Evolutionary conservation across 2,797 vertebrate genomes (phyloP).

Genomic region (Orestias chungarensis): DNA sequence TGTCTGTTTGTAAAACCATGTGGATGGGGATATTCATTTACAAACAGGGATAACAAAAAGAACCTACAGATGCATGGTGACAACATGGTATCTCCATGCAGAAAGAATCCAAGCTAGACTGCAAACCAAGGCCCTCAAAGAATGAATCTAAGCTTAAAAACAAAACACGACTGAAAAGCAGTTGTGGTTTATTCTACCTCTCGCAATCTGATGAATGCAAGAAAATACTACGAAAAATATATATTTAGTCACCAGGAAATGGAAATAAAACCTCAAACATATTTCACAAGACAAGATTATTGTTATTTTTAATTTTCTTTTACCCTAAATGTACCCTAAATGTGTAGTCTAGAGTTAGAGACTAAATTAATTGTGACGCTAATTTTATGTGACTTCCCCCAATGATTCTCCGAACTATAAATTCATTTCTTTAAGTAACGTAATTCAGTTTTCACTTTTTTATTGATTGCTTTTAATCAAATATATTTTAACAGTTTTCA

Average conservation of each 20-base stretch:
- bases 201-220: not conserved
- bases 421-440: not conserved
- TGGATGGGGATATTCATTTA: not conserved
- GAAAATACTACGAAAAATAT: not conserved
- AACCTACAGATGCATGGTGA: too few species aligned
- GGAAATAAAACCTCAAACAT: not conserved
- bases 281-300: not conserved
- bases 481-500: not conserved
- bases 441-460: not conserved
- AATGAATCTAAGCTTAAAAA: not conserved
- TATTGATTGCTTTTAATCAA: not conserved
- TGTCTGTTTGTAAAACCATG: too few species aligned
- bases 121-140: too few species aligned
- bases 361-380: too few species aligned
- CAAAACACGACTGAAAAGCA: too few species aligned
- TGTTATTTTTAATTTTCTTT: too few species aligned
- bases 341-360: too few species aligned
- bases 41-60: not conserved
- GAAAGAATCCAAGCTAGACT: too few species aligned
- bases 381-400: too few species aligned
- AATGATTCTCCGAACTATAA: not conserved
- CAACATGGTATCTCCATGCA: too few species aligned
- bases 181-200: too few species aligned
- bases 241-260: not conserved
- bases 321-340: too few species aligned